phyloP scores from a whole-genome alignment of 1,140 invertebrate genomes.

The Scaptomyza montana region DNA sequence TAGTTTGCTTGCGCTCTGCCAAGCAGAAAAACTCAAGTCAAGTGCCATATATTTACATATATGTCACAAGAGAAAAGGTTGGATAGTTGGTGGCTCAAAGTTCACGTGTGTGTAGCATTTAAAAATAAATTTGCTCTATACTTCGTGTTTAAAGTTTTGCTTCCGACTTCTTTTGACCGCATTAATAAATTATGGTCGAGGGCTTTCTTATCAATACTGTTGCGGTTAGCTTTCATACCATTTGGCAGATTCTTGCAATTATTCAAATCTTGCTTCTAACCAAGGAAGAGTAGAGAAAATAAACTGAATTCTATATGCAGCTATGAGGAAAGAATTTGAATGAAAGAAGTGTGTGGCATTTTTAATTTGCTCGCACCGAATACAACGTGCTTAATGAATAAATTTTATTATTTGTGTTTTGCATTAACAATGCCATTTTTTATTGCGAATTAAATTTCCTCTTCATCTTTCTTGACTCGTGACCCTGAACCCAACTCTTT shows the following conservation, averaged over 20 bases:
- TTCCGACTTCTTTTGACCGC: slow-evolving; percentile 24
- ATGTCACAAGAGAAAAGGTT: neutral
- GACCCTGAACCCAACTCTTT: neutral
- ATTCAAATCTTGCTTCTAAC: slow-evolving; percentile 42
- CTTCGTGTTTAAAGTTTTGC: slow-evolving; percentile 17
- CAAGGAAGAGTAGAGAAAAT: no score
- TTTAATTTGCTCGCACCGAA: neutral
- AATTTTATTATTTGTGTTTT: neutral
- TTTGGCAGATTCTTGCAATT: slow-evolving; percentile 39
- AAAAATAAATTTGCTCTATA: slow-evolving; percentile 40
- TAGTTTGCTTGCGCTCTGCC: neutral
- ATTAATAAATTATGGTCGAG: slow-evolving; percentile 53
- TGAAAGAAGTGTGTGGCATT: no score
- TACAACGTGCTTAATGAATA: neutral
- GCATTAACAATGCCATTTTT: neutral
- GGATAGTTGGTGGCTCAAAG: neutral
- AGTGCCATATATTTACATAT: slow-evolving; percentile 2
- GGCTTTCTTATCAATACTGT: neutral
- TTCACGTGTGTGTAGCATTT: slow-evolving; percentile 22
- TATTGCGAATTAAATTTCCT: neutral
- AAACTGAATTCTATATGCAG: no score
- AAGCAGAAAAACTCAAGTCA: neutral
- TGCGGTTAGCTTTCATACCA: slow-evolving; percentile 22
- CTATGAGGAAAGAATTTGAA: no score
- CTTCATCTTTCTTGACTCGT: no score